Conservation (phyloP, 2,888 invertebrate species). For the Eupithecia subfuscata region DNA sequence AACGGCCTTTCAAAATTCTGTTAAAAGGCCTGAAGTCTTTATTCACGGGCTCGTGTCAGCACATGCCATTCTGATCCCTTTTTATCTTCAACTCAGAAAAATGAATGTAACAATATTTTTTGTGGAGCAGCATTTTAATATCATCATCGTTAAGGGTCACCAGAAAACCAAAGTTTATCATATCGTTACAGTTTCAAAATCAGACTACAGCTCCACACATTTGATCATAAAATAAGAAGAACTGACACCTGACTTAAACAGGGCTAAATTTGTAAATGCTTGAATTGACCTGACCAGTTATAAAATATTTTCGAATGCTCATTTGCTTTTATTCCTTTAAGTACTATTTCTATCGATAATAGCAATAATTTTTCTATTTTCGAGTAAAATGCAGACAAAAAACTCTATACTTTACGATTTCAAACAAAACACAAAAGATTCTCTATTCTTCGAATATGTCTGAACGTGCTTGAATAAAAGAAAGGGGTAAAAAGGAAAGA, state of each 20-base stretch:
- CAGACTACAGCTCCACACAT: background rate
- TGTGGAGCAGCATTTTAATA: background rate
- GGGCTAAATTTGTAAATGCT: background rate
- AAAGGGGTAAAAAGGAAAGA: background rate
- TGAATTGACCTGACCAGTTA: background rate
- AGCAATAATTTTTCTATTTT: background rate
- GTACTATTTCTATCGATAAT: background rate
- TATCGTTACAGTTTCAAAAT: background rate
- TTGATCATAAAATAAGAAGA: no score
- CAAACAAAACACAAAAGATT: background rate
- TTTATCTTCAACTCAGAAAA: slow-evolving; percentile 32
- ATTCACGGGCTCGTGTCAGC: slow-evolving; percentile 51
- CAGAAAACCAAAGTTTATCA: background rate
- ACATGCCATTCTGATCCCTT: slow-evolving; percentile 48
- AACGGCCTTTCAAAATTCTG: slow-evolving; percentile 51
- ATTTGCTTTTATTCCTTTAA: background rate
- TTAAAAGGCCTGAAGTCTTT: slow-evolving; percentile 47
- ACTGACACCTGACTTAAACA: no score
- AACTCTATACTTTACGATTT: background rate
- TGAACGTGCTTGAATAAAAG: background rate
- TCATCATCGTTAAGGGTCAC: background rate
- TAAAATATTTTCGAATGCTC: background rate
- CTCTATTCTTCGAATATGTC: background rate
- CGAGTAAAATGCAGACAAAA: background rate
- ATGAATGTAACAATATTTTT: slow-evolving; percentile 24